Conservation (phyloP, 2,797 vertebrate genomes). For the Acipenser transmontanus region DNA sequence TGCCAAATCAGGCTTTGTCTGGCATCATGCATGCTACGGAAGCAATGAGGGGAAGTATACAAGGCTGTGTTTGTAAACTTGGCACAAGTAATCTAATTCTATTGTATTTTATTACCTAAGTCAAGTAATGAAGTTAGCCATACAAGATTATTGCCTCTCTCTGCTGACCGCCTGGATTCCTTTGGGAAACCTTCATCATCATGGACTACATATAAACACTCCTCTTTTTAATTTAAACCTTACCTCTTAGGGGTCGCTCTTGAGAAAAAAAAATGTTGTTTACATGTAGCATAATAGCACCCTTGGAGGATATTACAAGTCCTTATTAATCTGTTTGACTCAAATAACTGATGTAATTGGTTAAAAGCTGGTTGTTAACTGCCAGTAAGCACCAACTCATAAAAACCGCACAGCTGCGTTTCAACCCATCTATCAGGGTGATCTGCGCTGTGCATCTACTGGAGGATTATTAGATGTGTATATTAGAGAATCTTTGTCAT, state of each 20-base stretch:
- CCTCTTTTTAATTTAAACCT: conserved; percentile 55
- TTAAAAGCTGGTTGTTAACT: conserved; percentile 34
- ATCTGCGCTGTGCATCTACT: conserved; percentile 17
- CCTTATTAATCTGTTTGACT: conserved; percentile 43
- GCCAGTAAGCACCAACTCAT: conserved; percentile 34
- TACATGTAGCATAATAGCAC: conserved; percentile 28
- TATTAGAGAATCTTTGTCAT: neutral
- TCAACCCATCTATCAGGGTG: conserved; percentile 5
- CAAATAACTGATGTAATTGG: conserved; percentile 52
- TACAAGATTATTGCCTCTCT: conserved; percentile 44
- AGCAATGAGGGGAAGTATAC: conserved; percentile 30
- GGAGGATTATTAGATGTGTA: conserved; percentile 43
- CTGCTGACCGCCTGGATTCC: conserved; percentile 44
- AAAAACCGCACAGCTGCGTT: conserved; percentile 34
- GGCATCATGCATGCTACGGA: conserved; percentile 14
- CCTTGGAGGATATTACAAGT: conserved; percentile 30
- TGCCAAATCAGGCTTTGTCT: conserved; percentile 15
- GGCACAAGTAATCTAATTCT: conserved; percentile 57
- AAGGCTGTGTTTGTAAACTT: conserved; percentile 43
- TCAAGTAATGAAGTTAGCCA: conserved; percentile 65
- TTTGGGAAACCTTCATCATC: conserved; percentile 50
- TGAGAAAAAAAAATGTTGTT: conserved; percentile 22
- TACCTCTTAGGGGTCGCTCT: conserved; percentile 35
- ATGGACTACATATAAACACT: conserved; percentile 47
- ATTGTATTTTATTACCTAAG: conserved; percentile 60